Base-by-base conservation (phyloP, 2,113 vertebrate genomes). In the Bucco capensis region DNA sequence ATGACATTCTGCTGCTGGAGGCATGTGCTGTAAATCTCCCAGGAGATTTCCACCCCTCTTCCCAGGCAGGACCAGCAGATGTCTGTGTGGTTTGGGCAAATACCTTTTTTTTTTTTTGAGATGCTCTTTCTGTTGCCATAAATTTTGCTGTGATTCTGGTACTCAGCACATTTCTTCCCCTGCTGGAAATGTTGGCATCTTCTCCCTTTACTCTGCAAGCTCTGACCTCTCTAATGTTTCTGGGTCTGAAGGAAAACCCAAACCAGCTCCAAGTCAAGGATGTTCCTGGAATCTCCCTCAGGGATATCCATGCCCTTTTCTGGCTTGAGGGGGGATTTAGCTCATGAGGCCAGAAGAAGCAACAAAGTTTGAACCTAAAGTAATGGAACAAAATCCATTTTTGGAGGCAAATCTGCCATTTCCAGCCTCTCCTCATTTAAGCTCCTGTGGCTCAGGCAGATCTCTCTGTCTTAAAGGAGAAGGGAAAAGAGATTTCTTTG, bases 211-310 rank as follows among this genome's bases (percentile, higher is more conserved):
- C 23, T 47, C 9, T 23, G 10, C 22, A 87, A 40, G 54, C 17
- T 86, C 49, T 81, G 69, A 69, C 27, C 24, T 73, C 37, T 71
- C 24, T 60, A 58, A 38, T 25, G 27, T 30, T 95, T 84, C 31
- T 75, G 31, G 30, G 25, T 70, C 81, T 90, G 46, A 81, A 95
- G 54, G 24, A 82, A 91, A 92, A 82, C 70, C 46, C 46, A 78
- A 72, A 86, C 0, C 40, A 65, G 40, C 82, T 65, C 25, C 66
- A 93, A 7, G 31, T 35, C 37, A 86, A 84, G 40, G 83, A 69
- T 76, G 61, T 88, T 95, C 90, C 73, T 90, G 73, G 66, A 95
- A 73, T 65, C 10, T 90, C 86, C 71, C 83, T 69, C 51, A 89
- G 88, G 70, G 76, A 78, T 74, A 74, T 14, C 50, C 70, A 58